Evolutionary conservation across 1,140 invertebrate species (phyloP), one percentile per base, ranked within the genome.

Genomic region (Danaus melanippus): DNA sequence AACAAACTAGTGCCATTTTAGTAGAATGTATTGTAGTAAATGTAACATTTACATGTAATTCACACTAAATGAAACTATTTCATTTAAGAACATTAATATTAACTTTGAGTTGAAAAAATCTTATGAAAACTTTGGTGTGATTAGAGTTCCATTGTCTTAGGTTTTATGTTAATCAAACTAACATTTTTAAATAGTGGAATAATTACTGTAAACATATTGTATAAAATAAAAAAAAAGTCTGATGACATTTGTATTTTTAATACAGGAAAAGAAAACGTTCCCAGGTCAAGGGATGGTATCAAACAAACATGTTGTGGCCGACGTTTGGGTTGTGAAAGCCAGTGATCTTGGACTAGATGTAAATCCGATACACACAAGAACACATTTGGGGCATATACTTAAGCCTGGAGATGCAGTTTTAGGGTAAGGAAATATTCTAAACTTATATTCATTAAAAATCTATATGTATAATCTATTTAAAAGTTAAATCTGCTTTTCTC

Each of bases 351-450:
- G 97, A 9, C 87, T 93, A 9, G 93, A 92, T 55, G 93, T 96
- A n/a, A 92, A 91, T 69, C 90, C 92, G 10, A 92, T 96, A 62
- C 95, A 98, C 71, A 92, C 94, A 39, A 90, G 93, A 66, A 97
- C 97, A 39, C 98, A 99, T 89, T 87, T 99, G 42, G 98, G 98
- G 0, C 95, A 98, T 85, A 74, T 99, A 49, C 88, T 99, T 10
- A 95, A 96, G 76, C 92, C 94, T 59, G 98, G 98, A 32, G 98
- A 99, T 87, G 92, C 93, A 10, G 98, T 94, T 53, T 50, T 66
- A 12, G 60, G 64, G 64, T 66, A 54, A 58, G 59, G 15, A 9
- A 42, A 10, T 21, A 10, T 32, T 32, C 2, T 40, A 51, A 51
- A 42, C 43, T 42, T n/a, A 6, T 15, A 39, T 8, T 46, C 8